Conservation (phyloP, 2,113 vertebrate species). For the Oreochromis tanganicae region DNA sequence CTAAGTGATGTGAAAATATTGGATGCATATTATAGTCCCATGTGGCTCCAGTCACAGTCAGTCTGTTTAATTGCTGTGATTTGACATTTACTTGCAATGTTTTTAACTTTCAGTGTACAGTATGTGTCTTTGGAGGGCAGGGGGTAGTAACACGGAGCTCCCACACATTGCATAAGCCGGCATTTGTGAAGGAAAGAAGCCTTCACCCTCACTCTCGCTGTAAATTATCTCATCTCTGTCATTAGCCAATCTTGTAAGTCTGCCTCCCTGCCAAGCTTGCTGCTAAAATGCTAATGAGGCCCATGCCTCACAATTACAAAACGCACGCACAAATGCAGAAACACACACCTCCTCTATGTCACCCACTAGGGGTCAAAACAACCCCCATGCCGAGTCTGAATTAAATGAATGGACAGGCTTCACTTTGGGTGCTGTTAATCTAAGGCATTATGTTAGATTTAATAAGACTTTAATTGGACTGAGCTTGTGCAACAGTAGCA, state of each 20-base stretch:
- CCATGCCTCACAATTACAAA: constrained; percentile 35
- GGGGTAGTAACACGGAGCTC: background rate
- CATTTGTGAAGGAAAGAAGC: constrained; percentile 5
- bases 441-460: constrained; percentile 3
- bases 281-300: constrained; percentile 55
- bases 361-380: background rate
- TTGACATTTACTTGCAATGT: background rate
- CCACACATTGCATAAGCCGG: constrained; percentile 6
- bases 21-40: background rate
- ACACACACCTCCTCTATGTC: constrained; percentile 22
- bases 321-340: background rate
- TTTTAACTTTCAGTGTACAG: background rate
- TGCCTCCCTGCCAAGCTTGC: constrained; percentile 28
- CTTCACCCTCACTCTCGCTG: constrained; percentile 19
- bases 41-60: background rate
- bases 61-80: background rate
- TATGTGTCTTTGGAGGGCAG: background rate
- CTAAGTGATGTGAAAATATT: background rate
- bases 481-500: background rate
- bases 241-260: constrained; percentile 54
- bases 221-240: constrained; percentile 54
- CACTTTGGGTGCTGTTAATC: constrained; percentile 15
- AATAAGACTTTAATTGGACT: background rate
- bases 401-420: constrained; percentile 1
- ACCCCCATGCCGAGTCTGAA: background rate